These are phyloP conservation scores for Gymnodraco acuticeps DNA, from an alignment of 2,797 vertebrate species.

Conservation along the genomic window DNA sequence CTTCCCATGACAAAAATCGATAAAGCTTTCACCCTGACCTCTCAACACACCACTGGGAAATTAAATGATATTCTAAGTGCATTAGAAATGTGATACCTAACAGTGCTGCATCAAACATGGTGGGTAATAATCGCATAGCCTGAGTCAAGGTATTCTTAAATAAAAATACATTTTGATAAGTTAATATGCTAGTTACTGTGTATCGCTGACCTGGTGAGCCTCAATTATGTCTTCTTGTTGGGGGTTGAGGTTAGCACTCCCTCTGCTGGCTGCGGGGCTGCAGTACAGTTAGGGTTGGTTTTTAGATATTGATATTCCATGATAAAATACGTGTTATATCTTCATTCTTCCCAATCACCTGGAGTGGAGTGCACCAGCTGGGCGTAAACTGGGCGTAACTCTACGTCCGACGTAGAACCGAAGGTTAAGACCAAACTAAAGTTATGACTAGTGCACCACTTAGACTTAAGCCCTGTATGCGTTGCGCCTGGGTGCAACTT, in stretches of 20 bases:
- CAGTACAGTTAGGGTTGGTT: conserved; percentile 30
- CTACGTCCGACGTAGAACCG: too few relatives aligned
- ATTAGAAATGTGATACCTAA: conserved; percentile 33
- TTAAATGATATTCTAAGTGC: conserved; percentile 46
- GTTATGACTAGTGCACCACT: too few relatives aligned
- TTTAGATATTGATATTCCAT: neutral
- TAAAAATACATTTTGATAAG: conserved; percentile 4
- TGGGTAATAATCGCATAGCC: conserved; percentile 5
- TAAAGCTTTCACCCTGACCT: conserved; percentile 61
- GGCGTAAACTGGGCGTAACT: too few relatives aligned
- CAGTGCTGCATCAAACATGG: conserved; percentile 22
- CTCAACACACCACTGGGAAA: conserved; percentile 54
- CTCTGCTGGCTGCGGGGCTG: conserved; percentile 62
- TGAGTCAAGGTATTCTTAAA: neutral
- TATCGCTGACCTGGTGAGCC: neutral
- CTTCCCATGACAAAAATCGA: conserved; percentile 53
- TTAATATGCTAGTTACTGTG: neutral
- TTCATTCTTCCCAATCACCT: neutral
- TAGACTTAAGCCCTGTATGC: too few relatives aligned
- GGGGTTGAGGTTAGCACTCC: conserved; percentile 54
- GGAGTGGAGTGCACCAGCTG: too few relatives aligned
- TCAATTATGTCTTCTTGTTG: conserved; percentile 27
- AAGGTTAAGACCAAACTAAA: too few relatives aligned
- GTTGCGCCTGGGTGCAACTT: too few relatives aligned
- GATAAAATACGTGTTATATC: neutral